Base-by-base conservation (phyloP, 2,888 invertebrate species). In the Amblyteles armatorius region DNA sequence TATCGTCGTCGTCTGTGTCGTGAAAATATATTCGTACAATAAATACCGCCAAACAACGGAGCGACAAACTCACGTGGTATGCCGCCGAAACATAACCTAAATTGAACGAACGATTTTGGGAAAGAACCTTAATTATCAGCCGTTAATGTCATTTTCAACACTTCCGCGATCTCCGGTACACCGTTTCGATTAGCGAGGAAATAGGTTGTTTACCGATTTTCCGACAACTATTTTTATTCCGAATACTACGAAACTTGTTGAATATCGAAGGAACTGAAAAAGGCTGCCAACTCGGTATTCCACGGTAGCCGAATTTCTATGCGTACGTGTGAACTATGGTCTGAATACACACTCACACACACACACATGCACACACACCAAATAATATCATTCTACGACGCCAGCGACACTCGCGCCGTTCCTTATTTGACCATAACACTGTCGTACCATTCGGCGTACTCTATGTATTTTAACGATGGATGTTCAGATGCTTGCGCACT, bases 181-280 rank as follows among this genome's bases (percentile, higher is more conserved):
- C 16, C 16, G 6, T 6, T 63, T 11, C 16, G 29, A n/a, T 33
- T 29, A 4, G 16, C 16, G 33, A 13, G 9, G 9, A 44, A 44
- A 26, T 26, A 26, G 26, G 16, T 44, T 44, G 13, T 44, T 44
- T 4, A 44, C 44, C 3, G 44, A 16, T 69, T 69, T 26, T 29
- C 29, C 16, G 7, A 26, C 52, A 48, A 50, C n/a, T 52, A 3
- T 52, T 36, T 57, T 9, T 16, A 52, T 50, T 60, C 16, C n/a
- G 50, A 36, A 16, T 40, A 65, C 22, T 50, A 19, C 74, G 55
- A 40, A 57, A 79, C 79, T 65, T 72, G 79, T 79, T 79, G 72
- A 79, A 79, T 73, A 73, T 73, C 36, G 60, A 73, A 48, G 9
- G n/a, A 60, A 68, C 48, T 13, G 13, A 33, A 48, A 57, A 48